A percentile compares a stretch with the other conserved stretches of the same genome.
These are phyloP conservation scores for Gymnocypris eckloni DNA, from an alignment of 2,797 vertebrate genomes.

Conservation along the genomic window DNA sequence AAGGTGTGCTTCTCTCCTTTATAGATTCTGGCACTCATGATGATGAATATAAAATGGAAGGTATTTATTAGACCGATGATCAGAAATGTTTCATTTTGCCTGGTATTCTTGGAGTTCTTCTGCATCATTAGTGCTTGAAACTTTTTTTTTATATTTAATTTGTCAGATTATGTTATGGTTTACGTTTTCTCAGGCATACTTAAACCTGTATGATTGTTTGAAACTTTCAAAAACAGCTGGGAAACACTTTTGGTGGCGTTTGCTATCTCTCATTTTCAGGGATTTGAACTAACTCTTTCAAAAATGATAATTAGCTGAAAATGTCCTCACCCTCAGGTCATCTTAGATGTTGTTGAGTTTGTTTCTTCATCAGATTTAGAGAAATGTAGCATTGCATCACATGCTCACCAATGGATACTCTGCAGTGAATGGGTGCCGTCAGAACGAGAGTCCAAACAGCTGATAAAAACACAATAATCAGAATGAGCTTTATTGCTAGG, in stretches of 20 bases:
- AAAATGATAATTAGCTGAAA: not conserved
- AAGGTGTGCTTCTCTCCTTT: constrained; percentile 77
- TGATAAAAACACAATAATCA: not conserved
- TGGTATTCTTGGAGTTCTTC: constrained; percentile 44
- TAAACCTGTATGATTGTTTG: constrained; percentile 21
- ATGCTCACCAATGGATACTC: not conserved
- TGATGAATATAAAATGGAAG: constrained; percentile 82
- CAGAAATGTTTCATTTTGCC: constrained; percentile 59
- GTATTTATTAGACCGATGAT: constrained; percentile 77
- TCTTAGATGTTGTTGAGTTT: not conserved
- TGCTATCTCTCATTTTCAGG: too few species aligned
- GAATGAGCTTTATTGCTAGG: too few species aligned
- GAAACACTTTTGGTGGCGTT: not conserved
- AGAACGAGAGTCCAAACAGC: not conserved
- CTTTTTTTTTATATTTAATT: constrained; percentile 38
- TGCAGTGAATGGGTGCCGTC: not conserved
- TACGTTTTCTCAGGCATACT: constrained; percentile 58
- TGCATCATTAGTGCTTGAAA: constrained; percentile 63
- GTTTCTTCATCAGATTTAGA: not conserved
- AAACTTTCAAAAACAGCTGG: not conserved
- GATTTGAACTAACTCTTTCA: not conserved
- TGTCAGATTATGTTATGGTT: constrained; percentile 41
- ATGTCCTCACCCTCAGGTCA: not conserved
- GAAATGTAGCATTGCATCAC: not conserved
- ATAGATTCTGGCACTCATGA: constrained; percentile 80